These are phyloP conservation scores for Nothobranchius furzeri DNA, from an alignment of 2,113 vertebrate genomes.

Conservation along the genomic window DNA sequence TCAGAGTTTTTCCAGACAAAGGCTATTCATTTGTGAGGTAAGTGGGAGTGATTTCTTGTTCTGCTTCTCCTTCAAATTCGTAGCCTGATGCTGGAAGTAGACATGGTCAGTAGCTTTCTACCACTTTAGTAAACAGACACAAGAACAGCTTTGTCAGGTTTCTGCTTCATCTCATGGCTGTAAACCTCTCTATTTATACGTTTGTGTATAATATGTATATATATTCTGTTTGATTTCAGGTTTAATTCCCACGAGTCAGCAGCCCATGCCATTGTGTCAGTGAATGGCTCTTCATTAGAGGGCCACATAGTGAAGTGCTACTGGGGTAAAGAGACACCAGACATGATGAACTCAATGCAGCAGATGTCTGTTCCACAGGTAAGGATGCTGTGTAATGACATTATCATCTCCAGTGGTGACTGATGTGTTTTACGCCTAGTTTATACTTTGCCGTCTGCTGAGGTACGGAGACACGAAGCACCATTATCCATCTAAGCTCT, in stretches of 20 bases:
- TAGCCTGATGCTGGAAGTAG: background rate
- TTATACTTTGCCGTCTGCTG: too few species aligned
- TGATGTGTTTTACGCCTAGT: too few species aligned
- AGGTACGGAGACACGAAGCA: too few species aligned
- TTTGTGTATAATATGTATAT: too few species aligned
- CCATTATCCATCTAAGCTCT: too few species aligned
- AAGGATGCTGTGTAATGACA: conserved; percentile 8
- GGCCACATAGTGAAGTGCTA: conserved; percentile 96
- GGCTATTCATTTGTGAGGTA: conserved; percentile 98
- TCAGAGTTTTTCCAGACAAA: conserved; percentile 97
- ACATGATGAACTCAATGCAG: conserved; percentile 90
- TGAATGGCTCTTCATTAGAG: conserved; percentile 94
- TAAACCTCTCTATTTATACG: background rate
- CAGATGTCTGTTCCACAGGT: conserved; percentile 85
- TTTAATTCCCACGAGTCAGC: conserved; percentile 96
- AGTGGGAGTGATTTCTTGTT: conserved; percentile 9
- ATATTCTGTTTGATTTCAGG: conserved; percentile 68
- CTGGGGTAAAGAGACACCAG: conserved; percentile 97
- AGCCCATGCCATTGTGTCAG: conserved; percentile 95
- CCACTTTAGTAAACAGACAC: background rate
- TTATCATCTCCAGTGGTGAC: too few species aligned
- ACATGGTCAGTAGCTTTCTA: background rate
- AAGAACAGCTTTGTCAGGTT: conserved; percentile 6
- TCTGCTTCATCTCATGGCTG: background rate
- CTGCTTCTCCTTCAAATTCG: background rate